Evolutionary conservation across 2,888 invertebrate genomes (phyloP), one percentile per base, ranked within the genome.

Genomic region (Nipponacmea schrenckii): DNA sequence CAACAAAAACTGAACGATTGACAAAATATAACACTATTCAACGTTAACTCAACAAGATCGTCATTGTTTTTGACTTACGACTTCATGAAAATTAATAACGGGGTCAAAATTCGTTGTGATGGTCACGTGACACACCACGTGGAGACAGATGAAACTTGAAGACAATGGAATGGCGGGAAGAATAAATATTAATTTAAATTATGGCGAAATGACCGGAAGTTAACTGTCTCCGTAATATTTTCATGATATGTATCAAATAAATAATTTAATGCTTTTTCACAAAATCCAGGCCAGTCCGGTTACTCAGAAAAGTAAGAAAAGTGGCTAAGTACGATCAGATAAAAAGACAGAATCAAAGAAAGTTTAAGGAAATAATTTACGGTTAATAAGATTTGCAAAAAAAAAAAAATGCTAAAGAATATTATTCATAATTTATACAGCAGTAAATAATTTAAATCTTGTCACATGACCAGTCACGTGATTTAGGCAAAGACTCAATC

Each of bases 161-260:
- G 39, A 45, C 71, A 71, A 71, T 72, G 72, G 72, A 72, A 72
- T 72, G 72, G 64, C 68, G 65, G 72, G 72, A 72, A 68, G 66
- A 72, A 72, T 71, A 71, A 71, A 71, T 71, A 71, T 62, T 56
- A 56, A 24, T 56, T 56, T 56, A 56, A 56, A 56, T 56, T 56
- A 56, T 56, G 20, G 20, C 24, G 56, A 56, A 56, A 39, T 39
- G 56, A 56, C 56, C 20, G 56, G 56, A 24, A 56, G 14, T 20
- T 56, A 24, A 5, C 56, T 39, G 39, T 39, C 39, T 39, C 10
- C 39, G 39, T 39, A 10, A 8, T 39, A 39, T 39, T 10, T 39
- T 39, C 39, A 39, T 39, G 39, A 39, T 39, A 39, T 39, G 39
- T 39, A 39, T 39, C 39, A 39, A 39, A 39, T 39, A 39, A 39